Evolutionary conservation across 1,140 invertebrate genomes (phyloP), one percentile per base, ranked within the genome.

Genomic region (Laodelphax striatellus): DNA sequence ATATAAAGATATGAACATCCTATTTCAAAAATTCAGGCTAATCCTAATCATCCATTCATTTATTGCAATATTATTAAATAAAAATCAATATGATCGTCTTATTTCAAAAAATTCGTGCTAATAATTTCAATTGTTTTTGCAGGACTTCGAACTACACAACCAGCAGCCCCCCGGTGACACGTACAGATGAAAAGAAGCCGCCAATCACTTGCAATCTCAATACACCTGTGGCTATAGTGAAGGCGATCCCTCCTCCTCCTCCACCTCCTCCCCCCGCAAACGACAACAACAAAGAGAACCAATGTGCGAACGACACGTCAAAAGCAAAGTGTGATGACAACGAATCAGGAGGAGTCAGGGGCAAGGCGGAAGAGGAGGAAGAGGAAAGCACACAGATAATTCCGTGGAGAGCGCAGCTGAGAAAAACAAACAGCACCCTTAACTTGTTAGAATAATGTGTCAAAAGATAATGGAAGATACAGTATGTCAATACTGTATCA

Each of bases 351-450:
- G 34, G 34, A 5, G 34, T 38, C 1, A 38, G 34, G 10, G 34
- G 10, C 9, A 13, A 38, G 10, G 34, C 8, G 10, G 66, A 69
- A 63, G 67, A 79, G 63, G 72, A 78, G 57, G 77, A 82, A 66
- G 83, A 86, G 44, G 78, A 82, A 62, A 69, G 77, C 63, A 71
- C 70, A 0, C 77, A 72, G 44, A 90, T 91, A 52, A 90, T 91
- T 42, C 90, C 90, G 0, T 93, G 90, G 90, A 79, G 88, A 68
- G 87, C 89, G 16, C 88, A 92, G 69, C 76, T 93, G 42, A 80
- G 88, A 66, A 93, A 93, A 75, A 93, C 90, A 3, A 91, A 91
- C 71, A 91, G 88, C 74, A 88, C 85, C 66, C 76, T 89, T 17
- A 88, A 85, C 70, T 77, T 88, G 63, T 73, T 87, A 62, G 85